Evolutionary conservation across 2,113 vertebrate genomes (phyloP).

Genomic region (Buteo buteo): DNA sequence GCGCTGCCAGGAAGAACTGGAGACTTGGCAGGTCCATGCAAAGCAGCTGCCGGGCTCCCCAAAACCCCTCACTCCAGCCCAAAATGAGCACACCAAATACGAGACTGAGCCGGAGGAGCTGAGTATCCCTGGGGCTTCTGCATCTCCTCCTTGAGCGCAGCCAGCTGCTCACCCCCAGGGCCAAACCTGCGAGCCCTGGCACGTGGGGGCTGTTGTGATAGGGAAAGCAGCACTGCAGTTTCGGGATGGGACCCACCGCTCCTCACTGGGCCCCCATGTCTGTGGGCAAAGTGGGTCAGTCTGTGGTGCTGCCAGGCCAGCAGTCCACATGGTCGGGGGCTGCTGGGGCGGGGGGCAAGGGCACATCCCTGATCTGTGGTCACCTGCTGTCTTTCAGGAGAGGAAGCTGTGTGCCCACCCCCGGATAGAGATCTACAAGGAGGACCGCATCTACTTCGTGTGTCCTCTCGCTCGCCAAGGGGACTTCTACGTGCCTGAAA

Average conservation of each 20-base stretch:
- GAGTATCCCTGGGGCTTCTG: neutral
- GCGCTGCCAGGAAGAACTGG: neutral
- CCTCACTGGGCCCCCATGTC: fast-evolving
- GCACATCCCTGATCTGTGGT: neutral
- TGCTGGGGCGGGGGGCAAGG: fast-evolving
- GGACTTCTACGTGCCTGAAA: conserved; percentile 93
- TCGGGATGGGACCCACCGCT: neutral
- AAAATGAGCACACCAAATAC: neutral
- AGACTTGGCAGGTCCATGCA: neutral
- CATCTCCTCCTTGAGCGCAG: neutral
- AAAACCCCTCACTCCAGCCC: fast-evolving
- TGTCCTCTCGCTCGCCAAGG: conserved; percentile 89
- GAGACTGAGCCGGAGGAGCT: neutral
- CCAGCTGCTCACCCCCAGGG: neutral
- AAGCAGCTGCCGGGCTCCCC: neutral
- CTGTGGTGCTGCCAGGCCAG: neutral
- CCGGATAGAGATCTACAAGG: conserved; percentile 85
- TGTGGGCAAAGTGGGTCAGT: neutral
- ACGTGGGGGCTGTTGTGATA: fast-evolving
- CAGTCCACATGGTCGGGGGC: neutral
- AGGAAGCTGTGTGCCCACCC: conserved; percentile 91
- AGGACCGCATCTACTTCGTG: conserved; percentile 87
- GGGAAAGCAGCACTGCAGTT: neutral
- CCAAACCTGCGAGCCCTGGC: neutral
- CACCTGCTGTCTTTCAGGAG: conserved; percentile 73